Base-by-base conservation (phyloP, 2,888 invertebrate genomes). In the Xestoiulus laeticollis region DNA sequence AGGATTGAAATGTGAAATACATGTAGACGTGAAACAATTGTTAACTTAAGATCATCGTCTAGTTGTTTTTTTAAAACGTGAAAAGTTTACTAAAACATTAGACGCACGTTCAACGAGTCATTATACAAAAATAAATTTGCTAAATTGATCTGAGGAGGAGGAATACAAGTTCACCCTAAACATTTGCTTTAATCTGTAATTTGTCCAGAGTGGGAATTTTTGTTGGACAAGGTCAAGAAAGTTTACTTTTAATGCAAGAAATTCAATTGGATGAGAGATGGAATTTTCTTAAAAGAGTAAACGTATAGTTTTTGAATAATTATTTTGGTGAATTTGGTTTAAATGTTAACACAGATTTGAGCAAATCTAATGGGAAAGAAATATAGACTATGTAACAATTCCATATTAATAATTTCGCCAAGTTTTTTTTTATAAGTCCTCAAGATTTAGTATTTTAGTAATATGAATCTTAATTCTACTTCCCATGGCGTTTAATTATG, bases 1-100 rank as follows among this genome's bases (percentile, higher is more conserved):
- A 68, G 68, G 8, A 68, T 8, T 68, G 68, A 68, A 68, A 68
- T 68, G 68, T 68, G 26, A 68, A 68, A 68, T 68, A 68, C 68
- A 26, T 68, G 26, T 68, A 48, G 14, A 68, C 26, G 26, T 26
- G 26, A 68, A 26, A 68, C 68, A 26, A 68, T 68, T 68, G 12
- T 10, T 26, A n/a, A 26, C 68, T 26, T 0, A 68, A n/a, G 10
- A 68, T 68, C 68, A 26, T 14, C 68, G 26, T 68, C 53, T 53
- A 19, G 5, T 6, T 59, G 16, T 38, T 38, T 38, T 38, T 38
- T 38, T 68, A 68, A 12, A 12, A 26, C 26, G 68, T 38, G 38
- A 38, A 38, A 38, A 38, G 38, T 68, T 26, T 68, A 26, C 12
- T 68, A 68, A 68, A 68, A 26, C 26, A 26, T 26, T 3, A n/a